These are phyloP conservation scores for Epizoanthus fatuus DNA, from an alignment of 92 coral and sea anemone genomes.

Conservation along the genomic window DNA sequence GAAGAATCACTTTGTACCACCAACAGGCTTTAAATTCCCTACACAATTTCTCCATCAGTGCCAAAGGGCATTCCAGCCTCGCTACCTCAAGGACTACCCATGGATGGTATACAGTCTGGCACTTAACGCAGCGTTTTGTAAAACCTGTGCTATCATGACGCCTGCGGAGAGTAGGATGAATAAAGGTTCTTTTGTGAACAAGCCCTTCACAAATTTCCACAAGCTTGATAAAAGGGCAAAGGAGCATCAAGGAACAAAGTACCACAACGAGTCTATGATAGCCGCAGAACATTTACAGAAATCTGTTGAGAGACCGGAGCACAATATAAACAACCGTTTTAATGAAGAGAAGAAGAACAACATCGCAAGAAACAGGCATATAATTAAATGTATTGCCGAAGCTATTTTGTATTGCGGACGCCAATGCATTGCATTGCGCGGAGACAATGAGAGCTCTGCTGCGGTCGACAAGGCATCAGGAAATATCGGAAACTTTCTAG, in stretches of 20 bases:
- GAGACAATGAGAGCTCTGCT: slow-evolving; percentile 26
- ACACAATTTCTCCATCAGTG: not conserved
- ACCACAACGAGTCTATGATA: no score
- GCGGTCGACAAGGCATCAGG: slow-evolving; percentile 4
- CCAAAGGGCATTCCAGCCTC: slow-evolving; percentile 20
- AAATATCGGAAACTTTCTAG: slow-evolving; percentile 13
- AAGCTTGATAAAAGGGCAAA: no score
- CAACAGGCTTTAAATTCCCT: slow-evolving; percentile 15
- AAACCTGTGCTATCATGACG: slow-evolving; percentile 34
- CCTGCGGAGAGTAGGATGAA: slow-evolving; percentile 36
- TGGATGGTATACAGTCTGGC: no score
- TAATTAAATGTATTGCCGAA: slow-evolving; percentile 25
- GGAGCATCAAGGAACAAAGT: no score
- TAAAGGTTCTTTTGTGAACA: not conserved
- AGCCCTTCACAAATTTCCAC: no score
- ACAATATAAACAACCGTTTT: no score
- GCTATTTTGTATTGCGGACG: slow-evolving; percentile 27
- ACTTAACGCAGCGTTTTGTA: slow-evolving; percentile 21
- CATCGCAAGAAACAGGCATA: no score
- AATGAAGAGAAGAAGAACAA: no score
- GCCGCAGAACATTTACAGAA: no score
- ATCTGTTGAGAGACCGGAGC: no score
- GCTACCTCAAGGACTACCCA: not conserved
- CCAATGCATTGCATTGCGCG: slow-evolving; percentile 30
- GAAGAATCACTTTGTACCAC: slow-evolving; percentile 21